Base-by-base conservation (phyloP, 2,888 invertebrate species). In the Leptopterna dolabrata region DNA sequence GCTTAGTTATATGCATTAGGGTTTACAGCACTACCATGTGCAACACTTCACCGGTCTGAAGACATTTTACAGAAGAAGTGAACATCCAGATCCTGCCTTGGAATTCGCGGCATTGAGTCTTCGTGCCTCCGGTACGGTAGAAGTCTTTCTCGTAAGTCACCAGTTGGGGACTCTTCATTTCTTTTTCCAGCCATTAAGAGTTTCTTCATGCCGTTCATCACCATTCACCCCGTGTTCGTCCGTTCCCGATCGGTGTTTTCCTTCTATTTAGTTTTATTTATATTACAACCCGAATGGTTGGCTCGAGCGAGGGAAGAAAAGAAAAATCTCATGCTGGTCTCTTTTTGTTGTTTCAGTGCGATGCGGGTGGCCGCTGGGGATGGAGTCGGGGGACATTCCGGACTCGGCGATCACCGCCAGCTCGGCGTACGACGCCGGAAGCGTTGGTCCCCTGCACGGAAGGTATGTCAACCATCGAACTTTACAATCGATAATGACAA, bases 371-470 rank as follows among this genome's bases (percentile, higher is more conserved):
- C 95, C 97, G 82, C 93, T 97, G 91, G 97, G 97, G 89, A 96
- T 97, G 96, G 96, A 97, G 93, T 95, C 95, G 90, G 95, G 96
- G 88, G 93, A 93, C 90, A 97, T 97, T 91, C 94, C 94, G 90
- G 96, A 97, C 93, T 93, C 93, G 90, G 96, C 96, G 92, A 95
- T 97, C 91, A 94, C 94, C 88, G 97, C 97, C 89, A 97, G 96
- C 92, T 97, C 97, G 76, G 95, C 96, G 90, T 97, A 96, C 93
- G 96, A 97, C 92, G 94, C 94, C 91, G 95, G 95, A 91, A 96
- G 96, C 92, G 97, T 97, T 89, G 97, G 97, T 90, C 96, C 97
- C 78, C 95, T 95, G 91, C 95, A 96, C 91, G 96, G 95, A 92
- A 95, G 97, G 97, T 97, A 92, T 4, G 63, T 63, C 63, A 13